Evolutionary conservation across 1,140 invertebrate species (phyloP), one percentile per base, ranked within the genome.

Genomic region (Megalopta genalis): DNA sequence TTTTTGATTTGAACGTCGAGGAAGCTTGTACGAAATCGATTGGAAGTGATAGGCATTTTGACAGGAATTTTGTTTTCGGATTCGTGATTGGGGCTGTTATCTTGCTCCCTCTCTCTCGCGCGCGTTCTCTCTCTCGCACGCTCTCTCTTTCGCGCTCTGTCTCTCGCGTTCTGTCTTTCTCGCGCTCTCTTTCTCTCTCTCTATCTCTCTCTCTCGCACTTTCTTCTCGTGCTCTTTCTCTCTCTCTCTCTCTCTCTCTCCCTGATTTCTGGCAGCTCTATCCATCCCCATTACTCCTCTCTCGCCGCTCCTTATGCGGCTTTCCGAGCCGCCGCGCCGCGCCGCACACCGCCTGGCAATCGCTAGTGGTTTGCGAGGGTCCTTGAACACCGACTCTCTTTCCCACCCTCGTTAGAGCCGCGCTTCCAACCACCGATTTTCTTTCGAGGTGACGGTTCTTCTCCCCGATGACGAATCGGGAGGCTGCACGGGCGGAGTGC

Each of bases 271-370:
- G 9, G 57, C n/a, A 12, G 60, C 27, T 78, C 54, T 54, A n/a
- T 49, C 27, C 59, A 9, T 62, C 66, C 27, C 42, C 72, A 18
- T 83, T 74, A 54, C 60, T 16, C 79, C 60, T 16, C 79, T 57
- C 54, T n/a, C 54, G 18, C 49, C 57, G 16, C 46, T 68, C 37
- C 70, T 69, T 59, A 16, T 21, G 49, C 16, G 54, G 54, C 21
- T n/a, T 57, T 57, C n/a, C 37, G 25, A 57, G 27, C 27, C 16
- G 49, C 18, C 49, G 4, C n/a, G n/a, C n/a, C n/a, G n/a, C n/a
- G n/a, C n/a, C n/a, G 42, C 42, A 46, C 42, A 46, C 42, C 12
- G 2, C 16, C 42, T 46, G 74, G 23, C 52, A 64, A 65, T 73
- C 69, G 65, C 4, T n/a, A 25, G 0, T 23, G 32, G 59, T 52